Evolutionary conservation across 2,113 vertebrate species (phyloP), one percentile per base, ranked within the genome.

Genomic region (Micronycteris hirsuta): DNA sequence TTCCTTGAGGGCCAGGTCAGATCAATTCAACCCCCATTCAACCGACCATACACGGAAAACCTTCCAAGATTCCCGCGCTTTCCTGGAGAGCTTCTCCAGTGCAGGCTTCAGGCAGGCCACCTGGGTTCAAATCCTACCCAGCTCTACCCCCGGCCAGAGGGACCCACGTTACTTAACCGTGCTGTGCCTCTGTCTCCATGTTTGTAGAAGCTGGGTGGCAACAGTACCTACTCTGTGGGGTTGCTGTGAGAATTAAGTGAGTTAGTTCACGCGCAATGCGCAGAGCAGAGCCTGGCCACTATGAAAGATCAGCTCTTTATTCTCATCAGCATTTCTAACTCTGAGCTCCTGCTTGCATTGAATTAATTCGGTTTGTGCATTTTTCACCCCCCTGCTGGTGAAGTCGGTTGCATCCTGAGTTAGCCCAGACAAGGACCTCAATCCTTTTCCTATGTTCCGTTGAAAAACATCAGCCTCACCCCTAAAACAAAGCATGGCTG

Each of bases 401-500:
- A 86, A 89, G 93, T 61, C 82, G 24, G 61, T 82, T 83, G 36
- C 71, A 89, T 36, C 89, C 86, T 1, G 33, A 77, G 81, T 90
- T 88, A 45, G 43, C 58, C 85, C 73, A 86, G 78, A 93, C 43
- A n/a, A 2, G n/a, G 61, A 93, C 77, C 92, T 89, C 95, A 41
- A 93, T 89, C 89, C 87, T 93, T 94, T 96, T 47, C 87, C 93
- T 82, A 81, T 61, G 76, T 89, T 94, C 89, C 52, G 38, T 89
- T 88, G 68, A 84, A 95, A 93, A 90, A 93, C 76, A 90, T 63
- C 74, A 36, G 71, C 61, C 54, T 96, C 77, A 56, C 91, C 77
- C 81, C 86, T 96, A 93, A 97, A 97, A 97, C 97, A 97, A 96
- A 96, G 95, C 67, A 0, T 43, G 67, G 77, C 95, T 52, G 71